Evolutionary conservation across 2,797 vertebrate genomes (phyloP).

Genomic region (Poliocrania exsul): DNA sequence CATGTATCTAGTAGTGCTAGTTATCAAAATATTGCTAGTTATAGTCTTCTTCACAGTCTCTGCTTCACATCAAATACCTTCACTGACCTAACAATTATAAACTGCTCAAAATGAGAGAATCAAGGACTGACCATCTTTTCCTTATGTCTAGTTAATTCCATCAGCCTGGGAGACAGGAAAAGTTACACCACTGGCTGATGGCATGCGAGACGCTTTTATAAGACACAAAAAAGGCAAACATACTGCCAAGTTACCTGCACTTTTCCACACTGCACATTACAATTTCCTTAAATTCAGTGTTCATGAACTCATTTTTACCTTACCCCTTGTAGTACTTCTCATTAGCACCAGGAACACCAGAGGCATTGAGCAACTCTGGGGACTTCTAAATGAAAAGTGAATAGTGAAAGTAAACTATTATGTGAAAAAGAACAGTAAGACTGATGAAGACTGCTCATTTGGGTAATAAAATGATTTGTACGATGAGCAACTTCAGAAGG

Average conservation of each 20-base stretch:
- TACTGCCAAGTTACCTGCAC: not conserved
- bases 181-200: not conserved
- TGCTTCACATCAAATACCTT: not conserved
- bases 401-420: not conserved
- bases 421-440: not conserved
- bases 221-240: not conserved
- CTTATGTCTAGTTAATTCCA: not conserved
- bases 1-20: not conserved
- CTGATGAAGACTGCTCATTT: not conserved
- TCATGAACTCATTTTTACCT: not conserved
- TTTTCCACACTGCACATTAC: not conserved
- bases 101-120: not conserved
- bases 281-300: not conserved
- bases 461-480: not conserved
- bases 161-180: not conserved
- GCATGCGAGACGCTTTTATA: not conserved
- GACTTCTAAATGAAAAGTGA: not conserved
- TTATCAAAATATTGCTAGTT: not conserved
- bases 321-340: not conserved
- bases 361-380: not conserved
- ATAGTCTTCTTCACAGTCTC: not conserved
- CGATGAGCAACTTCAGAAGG: not conserved
- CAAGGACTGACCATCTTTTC: not conserved
- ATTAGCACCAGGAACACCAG: not conserved
- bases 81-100: not conserved